These are phyloP conservation scores for Calameuta filiformis DNA, from an alignment of 2,888 invertebrate species.

Conservation along the genomic window DNA sequence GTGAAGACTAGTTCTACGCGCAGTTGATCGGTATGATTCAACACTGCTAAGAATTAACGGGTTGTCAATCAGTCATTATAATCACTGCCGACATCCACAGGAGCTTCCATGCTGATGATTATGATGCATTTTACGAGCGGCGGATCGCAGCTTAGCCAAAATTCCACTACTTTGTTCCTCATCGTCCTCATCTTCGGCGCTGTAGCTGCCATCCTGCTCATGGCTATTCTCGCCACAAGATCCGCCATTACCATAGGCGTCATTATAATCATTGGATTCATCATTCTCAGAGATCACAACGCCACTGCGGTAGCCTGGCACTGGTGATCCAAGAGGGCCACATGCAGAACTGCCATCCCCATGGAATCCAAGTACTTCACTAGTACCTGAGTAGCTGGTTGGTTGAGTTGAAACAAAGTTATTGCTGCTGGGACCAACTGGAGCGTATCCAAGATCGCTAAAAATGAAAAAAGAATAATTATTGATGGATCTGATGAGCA, in stretches of 20 bases:
- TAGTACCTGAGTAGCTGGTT: neutral
- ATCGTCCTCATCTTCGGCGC: constrained; percentile 11
- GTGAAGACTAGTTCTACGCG: constrained; percentile 10
- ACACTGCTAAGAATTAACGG: neutral
- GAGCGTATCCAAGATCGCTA: constrained; percentile 45
- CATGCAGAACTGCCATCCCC: constrained; percentile 21
- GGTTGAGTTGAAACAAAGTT: constrained; percentile 15
- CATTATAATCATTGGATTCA: constrained; percentile 1
- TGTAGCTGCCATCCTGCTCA: constrained; percentile 5
- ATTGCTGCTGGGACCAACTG: constrained; percentile 24
- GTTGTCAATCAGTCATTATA: neutral
- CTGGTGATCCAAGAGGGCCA: constrained; percentile 39
- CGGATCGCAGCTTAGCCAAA: constrained; percentile 15
- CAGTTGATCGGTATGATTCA: neutral
- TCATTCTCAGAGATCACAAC: constrained; percentile 25
- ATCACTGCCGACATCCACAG: constrained; percentile 16
- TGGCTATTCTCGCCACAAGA: constrained; percentile 1
- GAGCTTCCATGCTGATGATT: constrained; percentile 4
- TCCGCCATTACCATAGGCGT: neutral
- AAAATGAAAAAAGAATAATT: constrained; percentile 11
- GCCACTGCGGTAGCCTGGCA: constrained; percentile 41
- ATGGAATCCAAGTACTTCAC: neutral
- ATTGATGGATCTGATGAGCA: neutral
- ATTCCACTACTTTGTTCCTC: neutral
- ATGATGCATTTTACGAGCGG: constrained; percentile 6